Conservation (phyloP, 35 echinoderm and acorn worm genomes). For the Eucidaris tribuloides region DNA sequence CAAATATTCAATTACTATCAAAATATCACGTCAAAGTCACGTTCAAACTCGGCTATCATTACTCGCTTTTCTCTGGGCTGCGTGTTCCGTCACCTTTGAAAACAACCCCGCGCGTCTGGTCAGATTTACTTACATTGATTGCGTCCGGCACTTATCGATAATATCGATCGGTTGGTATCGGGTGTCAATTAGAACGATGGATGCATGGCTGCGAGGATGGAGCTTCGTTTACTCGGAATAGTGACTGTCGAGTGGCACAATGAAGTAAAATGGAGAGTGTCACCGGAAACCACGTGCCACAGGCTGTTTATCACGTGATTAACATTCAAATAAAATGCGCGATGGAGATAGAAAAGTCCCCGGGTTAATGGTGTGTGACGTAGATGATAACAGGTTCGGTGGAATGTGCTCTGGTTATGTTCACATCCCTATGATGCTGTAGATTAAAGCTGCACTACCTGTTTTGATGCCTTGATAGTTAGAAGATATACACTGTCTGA, state of each 20-base stretch:
- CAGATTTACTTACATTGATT: slow-evolving; percentile 1
- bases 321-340: slow-evolving; percentile 2
- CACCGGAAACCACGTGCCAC: slow-evolving; percentile 27
- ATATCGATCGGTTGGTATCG: slow-evolving; percentile 21
- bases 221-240: background rate
- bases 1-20: background rate
- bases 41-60: background rate
- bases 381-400: slow-evolving; percentile 14
- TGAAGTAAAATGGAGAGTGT: background rate
- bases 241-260: background rate
- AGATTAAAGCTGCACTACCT: no score
- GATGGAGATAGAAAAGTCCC: background rate
- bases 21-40: background rate
- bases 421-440: no score
- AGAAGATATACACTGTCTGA: no score
- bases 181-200: slow-evolving; percentile 34
- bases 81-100: background rate
- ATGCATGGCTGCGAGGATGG: background rate
- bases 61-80: background rate
- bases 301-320: slow-evolving; percentile 38
- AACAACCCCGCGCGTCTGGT: background rate
- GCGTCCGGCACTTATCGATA: slow-evolving; percentile 29
- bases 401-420: no score
- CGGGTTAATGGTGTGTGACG: slow-evolving; percentile 26
- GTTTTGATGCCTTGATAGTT: no score